A percentile compares a stretch with the other conserved stretches of the same genome.
These are phyloP conservation scores for Brotula barbata DNA, from an alignment of 2,797 vertebrate genomes.

Conservation along the genomic window DNA sequence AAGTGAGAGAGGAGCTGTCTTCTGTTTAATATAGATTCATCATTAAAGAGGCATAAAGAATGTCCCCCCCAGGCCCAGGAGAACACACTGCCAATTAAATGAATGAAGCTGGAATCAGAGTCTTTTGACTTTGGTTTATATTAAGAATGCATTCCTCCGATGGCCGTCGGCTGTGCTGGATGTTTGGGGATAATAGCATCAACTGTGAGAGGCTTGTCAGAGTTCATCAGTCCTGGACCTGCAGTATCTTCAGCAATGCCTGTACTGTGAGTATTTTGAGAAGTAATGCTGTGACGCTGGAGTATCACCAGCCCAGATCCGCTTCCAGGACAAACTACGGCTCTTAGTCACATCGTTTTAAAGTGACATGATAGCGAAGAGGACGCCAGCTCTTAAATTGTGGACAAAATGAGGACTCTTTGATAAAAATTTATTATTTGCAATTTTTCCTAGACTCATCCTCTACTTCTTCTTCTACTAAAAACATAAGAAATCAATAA, in stretches of 20 bases:
- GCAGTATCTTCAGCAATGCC: conserved; percentile 5
- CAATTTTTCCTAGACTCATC: too few relatives aligned
- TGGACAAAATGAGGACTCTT: too few relatives aligned
- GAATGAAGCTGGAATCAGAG: conserved; percentile 36
- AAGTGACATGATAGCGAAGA: conserved; percentile 7
- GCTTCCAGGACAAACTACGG: background rate
- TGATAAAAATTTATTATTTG: too few relatives aligned
- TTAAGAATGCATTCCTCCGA: conserved; percentile 29
- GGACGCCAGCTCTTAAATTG: background rate
- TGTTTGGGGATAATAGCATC: conserved; percentile 34
- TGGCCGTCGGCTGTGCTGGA: conserved; percentile 13
- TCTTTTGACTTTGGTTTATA: conserved; percentile 45
- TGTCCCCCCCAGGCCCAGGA: conserved; percentile 19
- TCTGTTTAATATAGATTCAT: conserved; percentile 34
- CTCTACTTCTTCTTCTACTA: too few relatives aligned
- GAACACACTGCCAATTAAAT: conserved; percentile 40
- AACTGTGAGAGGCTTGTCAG: conserved; percentile 48
- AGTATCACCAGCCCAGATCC: conserved; percentile 14
- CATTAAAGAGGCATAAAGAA: conserved; percentile 19
- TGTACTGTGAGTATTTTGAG: background rate
- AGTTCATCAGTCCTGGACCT: conserved; percentile 33
- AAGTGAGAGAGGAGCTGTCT: conserved; percentile 1
- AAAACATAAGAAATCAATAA: too few relatives aligned
- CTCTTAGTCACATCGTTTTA: conserved; percentile 23
- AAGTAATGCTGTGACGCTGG: conserved; percentile 19